Conservation (phyloP, 2,113 vertebrate genomes). For the Regulus satrapa region DNA sequence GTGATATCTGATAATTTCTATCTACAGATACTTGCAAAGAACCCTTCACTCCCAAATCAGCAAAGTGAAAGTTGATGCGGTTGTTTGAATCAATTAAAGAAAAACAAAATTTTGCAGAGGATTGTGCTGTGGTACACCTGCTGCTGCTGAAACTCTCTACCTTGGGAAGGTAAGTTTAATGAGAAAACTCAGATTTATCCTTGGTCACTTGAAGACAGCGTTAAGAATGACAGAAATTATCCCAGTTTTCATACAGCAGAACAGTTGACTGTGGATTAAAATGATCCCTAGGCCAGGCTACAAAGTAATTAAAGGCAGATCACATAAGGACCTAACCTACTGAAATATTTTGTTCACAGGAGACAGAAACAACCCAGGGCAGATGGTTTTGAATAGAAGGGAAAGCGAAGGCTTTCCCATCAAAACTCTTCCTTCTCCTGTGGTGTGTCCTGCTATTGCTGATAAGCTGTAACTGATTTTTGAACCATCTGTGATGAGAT, state of each 20-base stretch:
- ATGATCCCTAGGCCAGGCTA: neutral
- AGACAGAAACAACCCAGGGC: neutral
- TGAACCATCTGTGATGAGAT: neutral
- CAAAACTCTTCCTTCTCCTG: neutral
- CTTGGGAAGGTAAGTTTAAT: neutral
- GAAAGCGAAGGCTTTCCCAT: neutral
- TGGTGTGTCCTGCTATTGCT: neutral
- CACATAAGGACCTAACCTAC: neutral
- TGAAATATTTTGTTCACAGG: neutral
- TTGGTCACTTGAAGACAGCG: neutral
- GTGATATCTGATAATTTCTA: neutral
- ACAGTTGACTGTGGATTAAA: neutral
- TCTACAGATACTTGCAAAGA: neutral
- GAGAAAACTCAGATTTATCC: neutral
- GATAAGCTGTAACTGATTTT: neutral
- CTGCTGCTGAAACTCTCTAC: neutral
- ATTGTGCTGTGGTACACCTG: neutral
- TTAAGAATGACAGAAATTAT: neutral
- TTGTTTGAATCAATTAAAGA: neutral
- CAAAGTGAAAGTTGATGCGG: neutral
- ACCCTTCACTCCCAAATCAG: neutral
- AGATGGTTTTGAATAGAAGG: neutral
- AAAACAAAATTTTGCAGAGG: neutral
- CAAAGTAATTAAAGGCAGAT: neutral
- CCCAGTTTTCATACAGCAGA: neutral